Percentiles rank a stretch among this genome's conserved stretches.
These are phyloP conservation scores for Drosophila affinis DNA, from an alignment of 2,888 invertebrate species.

Conservation along the genomic window DNA sequence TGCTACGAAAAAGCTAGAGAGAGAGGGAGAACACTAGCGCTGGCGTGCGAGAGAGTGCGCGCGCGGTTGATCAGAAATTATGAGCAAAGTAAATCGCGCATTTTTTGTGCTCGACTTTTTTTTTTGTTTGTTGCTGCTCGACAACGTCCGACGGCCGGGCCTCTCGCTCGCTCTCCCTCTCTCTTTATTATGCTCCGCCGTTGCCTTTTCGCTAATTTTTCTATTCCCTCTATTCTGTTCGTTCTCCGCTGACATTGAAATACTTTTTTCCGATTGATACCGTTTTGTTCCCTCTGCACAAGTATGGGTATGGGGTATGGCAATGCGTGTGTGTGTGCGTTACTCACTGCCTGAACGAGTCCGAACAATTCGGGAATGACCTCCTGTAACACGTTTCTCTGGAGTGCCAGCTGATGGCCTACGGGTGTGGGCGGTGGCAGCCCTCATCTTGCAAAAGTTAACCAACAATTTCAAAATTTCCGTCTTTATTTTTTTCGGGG, in stretches of 20 bases:
- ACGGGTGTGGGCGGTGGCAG: background rate
- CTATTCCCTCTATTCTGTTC: slow-evolving; percentile 14
- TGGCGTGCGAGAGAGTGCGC: background rate
- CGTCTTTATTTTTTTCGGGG: background rate
- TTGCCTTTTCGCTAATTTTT: slow-evolving; percentile 17
- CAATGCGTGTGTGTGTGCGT: background rate
- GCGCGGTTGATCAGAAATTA: slow-evolving; percentile 26
- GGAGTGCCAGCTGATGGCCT: background rate
- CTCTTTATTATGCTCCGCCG: background rate
- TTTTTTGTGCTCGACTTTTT: slow-evolving; percentile 16
- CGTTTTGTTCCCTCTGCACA: background rate
- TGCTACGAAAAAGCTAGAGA: background rate
- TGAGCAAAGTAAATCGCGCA: slow-evolving; percentile 15
- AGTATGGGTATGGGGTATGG: background rate
- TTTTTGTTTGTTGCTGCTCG: slow-evolving; percentile 48
- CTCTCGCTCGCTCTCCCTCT: background rate
- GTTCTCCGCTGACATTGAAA: slow-evolving; percentile 49
- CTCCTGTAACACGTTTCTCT: background rate
- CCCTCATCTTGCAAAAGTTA: slow-evolving; percentile 10
- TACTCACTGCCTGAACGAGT: slow-evolving; percentile 21
- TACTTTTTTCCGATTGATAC: slow-evolving; percentile 31
- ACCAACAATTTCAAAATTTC: slow-evolving; percentile 21
- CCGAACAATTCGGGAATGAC: background rate
- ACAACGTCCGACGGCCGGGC: background rate
- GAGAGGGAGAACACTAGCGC: background rate